Conservation (phyloP, 2,113 vertebrate genomes). For the Axis porcinus region DNA sequence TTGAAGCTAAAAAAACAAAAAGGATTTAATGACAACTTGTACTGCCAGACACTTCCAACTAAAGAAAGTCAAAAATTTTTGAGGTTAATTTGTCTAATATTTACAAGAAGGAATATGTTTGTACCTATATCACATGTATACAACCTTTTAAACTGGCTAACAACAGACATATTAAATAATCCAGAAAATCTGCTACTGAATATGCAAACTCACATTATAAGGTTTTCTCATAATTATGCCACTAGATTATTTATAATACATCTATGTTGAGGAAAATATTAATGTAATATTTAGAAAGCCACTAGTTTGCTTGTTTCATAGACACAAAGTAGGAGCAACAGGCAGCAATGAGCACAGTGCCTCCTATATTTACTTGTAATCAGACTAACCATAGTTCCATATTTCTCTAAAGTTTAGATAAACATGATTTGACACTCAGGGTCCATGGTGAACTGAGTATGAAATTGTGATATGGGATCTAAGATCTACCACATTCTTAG, state of each 20-base stretch:
- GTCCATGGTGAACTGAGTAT: not conserved
- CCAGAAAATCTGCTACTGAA: not conserved
- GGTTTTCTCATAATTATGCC: not conserved
- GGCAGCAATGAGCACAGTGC: not conserved
- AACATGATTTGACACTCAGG: not conserved
- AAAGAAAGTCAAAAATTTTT: not conserved
- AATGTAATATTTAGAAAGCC: conserved; percentile 16
- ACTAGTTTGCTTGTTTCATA: conserved; percentile 21
- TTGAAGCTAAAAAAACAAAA: not conserved
- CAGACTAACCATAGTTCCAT: not conserved
- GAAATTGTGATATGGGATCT: not conserved
- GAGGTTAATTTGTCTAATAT: not conserved
- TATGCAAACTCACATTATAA: not conserved
- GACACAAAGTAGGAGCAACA: not conserved
- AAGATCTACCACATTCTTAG: not conserved
- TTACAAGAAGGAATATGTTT: not conserved
- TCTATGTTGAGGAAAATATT: not conserved
- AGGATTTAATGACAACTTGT: not conserved
- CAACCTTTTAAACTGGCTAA: not conserved
- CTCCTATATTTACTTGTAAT: not conserved
- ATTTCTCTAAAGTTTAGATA: conserved; percentile 13
- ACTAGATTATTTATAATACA: not conserved
- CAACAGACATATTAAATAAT: not conserved
- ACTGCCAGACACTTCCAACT: not conserved
- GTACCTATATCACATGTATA: not conserved